These are phyloP conservation scores for Turritopsis rubra DNA, from an alignment of 30 jellyfish, hydroid and myxozoan genomes.

Conservation along the genomic window DNA sequence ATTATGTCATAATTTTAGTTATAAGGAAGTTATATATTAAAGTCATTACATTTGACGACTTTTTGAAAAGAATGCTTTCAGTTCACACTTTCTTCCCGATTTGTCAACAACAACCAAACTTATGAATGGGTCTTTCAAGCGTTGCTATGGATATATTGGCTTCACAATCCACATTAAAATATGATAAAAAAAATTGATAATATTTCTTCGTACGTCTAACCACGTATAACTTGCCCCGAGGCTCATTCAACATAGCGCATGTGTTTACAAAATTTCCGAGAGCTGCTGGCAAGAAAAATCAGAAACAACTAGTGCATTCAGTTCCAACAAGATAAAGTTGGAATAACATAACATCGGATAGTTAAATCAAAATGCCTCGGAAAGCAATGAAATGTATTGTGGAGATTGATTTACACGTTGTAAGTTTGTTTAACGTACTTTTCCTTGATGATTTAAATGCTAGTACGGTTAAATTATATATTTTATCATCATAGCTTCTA, in stretches of 20 bases:
- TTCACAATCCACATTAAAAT: background rate
- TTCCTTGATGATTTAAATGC: background rate
- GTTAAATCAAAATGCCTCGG: constrained; percentile 71
- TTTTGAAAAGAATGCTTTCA: background rate
- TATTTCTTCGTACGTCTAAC: background rate
- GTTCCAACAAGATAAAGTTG: background rate
- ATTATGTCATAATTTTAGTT: background rate
- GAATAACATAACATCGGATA: background rate
- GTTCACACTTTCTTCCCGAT: background rate
- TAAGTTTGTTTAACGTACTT: constrained; percentile 26
- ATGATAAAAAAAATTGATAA: background rate
- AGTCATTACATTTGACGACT: background rate
- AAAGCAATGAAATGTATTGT: constrained; percentile 92
- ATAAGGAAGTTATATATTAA: background rate
- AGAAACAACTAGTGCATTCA: background rate
- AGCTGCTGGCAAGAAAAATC: background rate
- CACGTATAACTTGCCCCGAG: background rate
- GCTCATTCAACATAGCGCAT: background rate
- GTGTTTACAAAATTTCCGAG: background rate
- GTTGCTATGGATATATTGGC: background rate
- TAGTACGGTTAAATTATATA: constrained; percentile 8
- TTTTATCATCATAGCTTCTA: too few relatives aligned
- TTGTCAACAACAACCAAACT: background rate
- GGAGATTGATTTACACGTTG: constrained; percentile 88
- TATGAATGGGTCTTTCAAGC: background rate